phyloP scores from a whole-genome alignment of 2,113 vertebrate species.

The Carassius gibelio region DNA sequence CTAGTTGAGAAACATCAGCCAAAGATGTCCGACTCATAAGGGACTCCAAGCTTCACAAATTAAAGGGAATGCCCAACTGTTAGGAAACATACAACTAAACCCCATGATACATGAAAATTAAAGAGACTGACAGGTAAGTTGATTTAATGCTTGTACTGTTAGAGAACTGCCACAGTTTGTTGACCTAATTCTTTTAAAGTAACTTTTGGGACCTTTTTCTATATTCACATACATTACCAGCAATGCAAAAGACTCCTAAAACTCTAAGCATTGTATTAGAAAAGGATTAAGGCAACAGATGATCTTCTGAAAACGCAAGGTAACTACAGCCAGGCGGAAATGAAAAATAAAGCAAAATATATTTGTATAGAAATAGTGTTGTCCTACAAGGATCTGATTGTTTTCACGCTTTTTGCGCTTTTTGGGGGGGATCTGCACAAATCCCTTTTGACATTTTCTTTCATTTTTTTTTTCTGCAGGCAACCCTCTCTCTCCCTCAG shows the following conservation, averaged over 20 bases:
- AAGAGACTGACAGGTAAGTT: neutral
- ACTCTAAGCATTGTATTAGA: neutral
- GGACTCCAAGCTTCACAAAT: slow-evolving; percentile 60
- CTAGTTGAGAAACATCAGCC: neutral
- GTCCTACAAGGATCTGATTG: slow-evolving; percentile 46
- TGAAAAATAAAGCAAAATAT: slow-evolving; percentile 32
- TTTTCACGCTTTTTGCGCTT: slow-evolving; percentile 47
- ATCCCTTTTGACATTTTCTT: slow-evolving; percentile 46
- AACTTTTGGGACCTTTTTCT: neutral
- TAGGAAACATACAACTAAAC: neutral
- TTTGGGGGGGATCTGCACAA: slow-evolving; percentile 41
- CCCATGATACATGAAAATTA: neutral
- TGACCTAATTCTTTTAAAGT: neutral
- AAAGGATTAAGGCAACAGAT: slow-evolving; percentile 10
- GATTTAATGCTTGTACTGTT: neutral
- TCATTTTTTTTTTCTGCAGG: neutral
- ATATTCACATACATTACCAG: neutral
- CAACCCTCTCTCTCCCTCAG: neutral
- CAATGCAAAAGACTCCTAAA: neutral
- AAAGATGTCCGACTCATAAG: slow-evolving; percentile 55
- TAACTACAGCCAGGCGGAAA: neutral
- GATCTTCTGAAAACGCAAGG: neutral
- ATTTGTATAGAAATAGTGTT: slow-evolving; percentile 53
- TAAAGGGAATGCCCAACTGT: neutral
- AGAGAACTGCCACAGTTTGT: neutral